Evolutionary conservation across 2,888 invertebrate genomes (phyloP), one percentile per base, ranked within the genome.

Genomic region (Amaurobius ferox): DNA sequence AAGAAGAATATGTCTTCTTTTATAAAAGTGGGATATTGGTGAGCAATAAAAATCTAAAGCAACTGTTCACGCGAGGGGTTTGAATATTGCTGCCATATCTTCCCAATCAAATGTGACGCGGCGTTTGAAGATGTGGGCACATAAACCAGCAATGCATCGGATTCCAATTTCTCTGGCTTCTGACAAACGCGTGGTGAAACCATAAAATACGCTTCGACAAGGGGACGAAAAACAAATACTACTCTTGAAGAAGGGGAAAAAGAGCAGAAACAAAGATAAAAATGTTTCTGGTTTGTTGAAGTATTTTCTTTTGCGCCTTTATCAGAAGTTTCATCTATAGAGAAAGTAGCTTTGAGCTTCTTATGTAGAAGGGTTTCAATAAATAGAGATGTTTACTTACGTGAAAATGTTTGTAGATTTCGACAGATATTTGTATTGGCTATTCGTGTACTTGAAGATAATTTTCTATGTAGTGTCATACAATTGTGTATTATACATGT

Each of bases 121-220:
- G 29, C 23, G 39, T 40, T 48, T 74, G 23, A 71, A 39, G 68
- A 70, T 40, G 40, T 35, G 28, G 70, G 40, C 68, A 70, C 68
- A 55, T 73, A 67, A 73, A 73, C 80, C 66, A 68, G 68, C 80
- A 55, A 64, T 39, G 66, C 80, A 74, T 74, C 74, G 81, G 62
- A 81, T 81, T 68, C 81, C 81, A 81, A 81, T 81, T 81, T 81
- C 62, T 81, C 74, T 62, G 74, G 81, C 81, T 81, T 81, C 81
- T 29, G 71, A 79, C 70, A 71, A 74, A 81, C 61, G 44, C 32
- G 48, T 35, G 35, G 62, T 44, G 81, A 81, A 81, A 61, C 81
- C 74, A 81, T 74, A 81, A 74, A 81, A 81, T 73, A 80, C 48
- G 73, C 44, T 73, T 55, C 64, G 66, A 66, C 55, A 79, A 44